Percentiles rank a stretch among this genome's conserved stretches.
These are phyloP conservation scores for Cuniculus paca DNA, from an alignment of 2,797 vertebrate species.

Conservation along the genomic window DNA sequence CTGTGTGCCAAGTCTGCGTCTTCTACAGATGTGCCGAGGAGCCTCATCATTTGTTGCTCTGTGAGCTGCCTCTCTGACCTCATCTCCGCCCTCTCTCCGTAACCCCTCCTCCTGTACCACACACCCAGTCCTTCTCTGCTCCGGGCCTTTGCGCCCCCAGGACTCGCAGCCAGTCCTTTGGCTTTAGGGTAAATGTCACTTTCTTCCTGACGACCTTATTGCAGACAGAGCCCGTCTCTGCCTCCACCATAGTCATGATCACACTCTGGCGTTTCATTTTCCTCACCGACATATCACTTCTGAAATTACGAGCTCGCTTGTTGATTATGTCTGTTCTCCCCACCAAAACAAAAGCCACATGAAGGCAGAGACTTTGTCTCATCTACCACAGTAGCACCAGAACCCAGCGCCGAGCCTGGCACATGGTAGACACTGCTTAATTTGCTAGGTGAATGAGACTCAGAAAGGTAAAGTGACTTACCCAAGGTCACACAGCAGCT, in stretches of 20 bases:
- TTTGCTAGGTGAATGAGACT: not conserved
- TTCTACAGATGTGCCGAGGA: not conserved
- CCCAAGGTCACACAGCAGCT: slow-evolving; percentile 41
- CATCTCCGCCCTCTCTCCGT: slow-evolving; percentile 83
- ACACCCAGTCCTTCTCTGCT: slow-evolving; percentile 72
- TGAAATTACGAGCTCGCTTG: not conserved
- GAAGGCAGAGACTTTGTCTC: not conserved
- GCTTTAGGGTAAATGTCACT: not conserved
- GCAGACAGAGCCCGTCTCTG: not conserved
- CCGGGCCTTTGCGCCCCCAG: not conserved
- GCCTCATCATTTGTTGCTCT: not conserved
- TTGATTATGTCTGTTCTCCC: not conserved
- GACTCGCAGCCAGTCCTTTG: not conserved
- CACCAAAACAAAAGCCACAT: not conserved
- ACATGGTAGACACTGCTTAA: not conserved
- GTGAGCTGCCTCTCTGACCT: slow-evolving; percentile 63
- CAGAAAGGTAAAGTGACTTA: not conserved
- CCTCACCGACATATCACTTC: not conserved
- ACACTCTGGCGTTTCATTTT: not conserved
- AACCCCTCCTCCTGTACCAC: slow-evolving; percentile 83
- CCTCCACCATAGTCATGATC: not conserved
- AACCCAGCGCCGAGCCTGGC: not conserved
- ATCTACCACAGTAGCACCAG: not conserved
- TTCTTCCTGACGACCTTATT: not conserved
- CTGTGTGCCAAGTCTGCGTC: not conserved